Evolutionary conservation across 2,888 invertebrate species (phyloP).

Genomic region (Unio pictorum): DNA sequence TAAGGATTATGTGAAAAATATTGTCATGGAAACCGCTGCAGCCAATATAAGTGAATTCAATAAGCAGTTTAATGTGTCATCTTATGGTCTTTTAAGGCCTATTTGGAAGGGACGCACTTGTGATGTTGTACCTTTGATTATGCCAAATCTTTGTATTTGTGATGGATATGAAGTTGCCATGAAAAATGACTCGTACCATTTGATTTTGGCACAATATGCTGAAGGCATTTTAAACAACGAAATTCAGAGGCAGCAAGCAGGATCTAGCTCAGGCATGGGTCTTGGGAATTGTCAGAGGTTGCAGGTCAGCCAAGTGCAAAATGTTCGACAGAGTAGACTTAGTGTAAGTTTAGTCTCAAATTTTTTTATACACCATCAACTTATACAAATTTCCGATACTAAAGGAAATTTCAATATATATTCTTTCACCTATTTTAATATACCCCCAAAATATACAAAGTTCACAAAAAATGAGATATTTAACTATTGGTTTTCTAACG

Average conservation of each 20-base stretch:
- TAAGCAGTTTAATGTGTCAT: conserved; percentile 31
- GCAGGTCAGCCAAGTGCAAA: conserved; percentile 27
- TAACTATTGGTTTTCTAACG: no score
- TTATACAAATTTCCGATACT: background rate
- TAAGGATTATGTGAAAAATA: background rate
- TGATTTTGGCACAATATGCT: conserved; percentile 50
- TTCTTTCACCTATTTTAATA: no score
- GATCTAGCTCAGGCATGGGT: conserved; percentile 12
- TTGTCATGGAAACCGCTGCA: conserved; percentile 6
- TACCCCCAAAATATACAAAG: no score
- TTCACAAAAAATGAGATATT: no score
- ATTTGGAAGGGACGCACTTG: conserved; percentile 45
- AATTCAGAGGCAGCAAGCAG: conserved; percentile 38
- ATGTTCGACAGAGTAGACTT: conserved; percentile 29
- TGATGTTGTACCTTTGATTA: conserved; percentile 44
- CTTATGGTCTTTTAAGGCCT: conserved; percentile 36
- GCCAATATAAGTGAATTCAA: conserved; percentile 14
- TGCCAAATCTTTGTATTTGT: conserved; percentile 61
- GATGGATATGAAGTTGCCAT: conserved; percentile 39
- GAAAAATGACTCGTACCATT: conserved; percentile 26
- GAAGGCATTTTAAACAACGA: conserved; percentile 50
- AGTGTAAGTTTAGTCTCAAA: conserved; percentile 13
- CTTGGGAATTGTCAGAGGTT: conserved; percentile 47
- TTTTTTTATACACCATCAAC: background rate
- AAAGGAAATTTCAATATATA: no score